phyloP scores from a whole-genome alignment of 2,888 invertebrate species.

The Plusia festucae region DNA sequence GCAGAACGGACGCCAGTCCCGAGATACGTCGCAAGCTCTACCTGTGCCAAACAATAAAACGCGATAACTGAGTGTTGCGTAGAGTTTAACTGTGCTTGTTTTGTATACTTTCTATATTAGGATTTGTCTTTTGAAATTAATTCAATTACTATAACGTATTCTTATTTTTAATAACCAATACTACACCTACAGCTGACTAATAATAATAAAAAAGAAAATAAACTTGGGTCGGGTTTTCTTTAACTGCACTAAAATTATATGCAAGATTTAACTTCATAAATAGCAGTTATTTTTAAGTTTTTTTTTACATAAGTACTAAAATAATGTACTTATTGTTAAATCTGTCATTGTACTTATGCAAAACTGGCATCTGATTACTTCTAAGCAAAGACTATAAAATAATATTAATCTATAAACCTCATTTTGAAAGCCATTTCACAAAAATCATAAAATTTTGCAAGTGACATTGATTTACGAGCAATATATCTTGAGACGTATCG shows the following conservation, averaged over 20 bases:
- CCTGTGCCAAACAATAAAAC: conserved; percentile 9
- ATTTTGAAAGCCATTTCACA: background rate
- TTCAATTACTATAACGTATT: background rate
- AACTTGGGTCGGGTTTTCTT: too few species aligned
- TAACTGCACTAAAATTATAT: too few species aligned
- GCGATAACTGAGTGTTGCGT: background rate
- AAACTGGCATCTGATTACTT: background rate
- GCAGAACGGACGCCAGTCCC: conserved; percentile 69
- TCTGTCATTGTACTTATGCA: background rate
- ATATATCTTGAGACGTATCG: conserved; percentile 71
- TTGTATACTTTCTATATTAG: background rate
- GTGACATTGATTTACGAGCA: conserved; percentile 63
- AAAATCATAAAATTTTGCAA: conserved; percentile 2
- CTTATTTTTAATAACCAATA: too few species aligned
- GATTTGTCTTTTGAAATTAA: background rate
- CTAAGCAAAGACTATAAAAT: background rate
- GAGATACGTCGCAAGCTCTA: conserved; percentile 64
- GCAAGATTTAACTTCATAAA: too few species aligned
- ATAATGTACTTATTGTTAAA: too few species aligned
- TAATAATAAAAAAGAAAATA: too few species aligned
- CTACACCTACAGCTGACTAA: too few species aligned
- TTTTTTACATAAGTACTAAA: too few species aligned
- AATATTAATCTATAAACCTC: background rate
- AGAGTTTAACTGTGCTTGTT: background rate
- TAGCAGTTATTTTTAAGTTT: too few species aligned